Conservation (phyloP, 1,140 invertebrate genomes). For the Phthorimaea operculella region DNA sequence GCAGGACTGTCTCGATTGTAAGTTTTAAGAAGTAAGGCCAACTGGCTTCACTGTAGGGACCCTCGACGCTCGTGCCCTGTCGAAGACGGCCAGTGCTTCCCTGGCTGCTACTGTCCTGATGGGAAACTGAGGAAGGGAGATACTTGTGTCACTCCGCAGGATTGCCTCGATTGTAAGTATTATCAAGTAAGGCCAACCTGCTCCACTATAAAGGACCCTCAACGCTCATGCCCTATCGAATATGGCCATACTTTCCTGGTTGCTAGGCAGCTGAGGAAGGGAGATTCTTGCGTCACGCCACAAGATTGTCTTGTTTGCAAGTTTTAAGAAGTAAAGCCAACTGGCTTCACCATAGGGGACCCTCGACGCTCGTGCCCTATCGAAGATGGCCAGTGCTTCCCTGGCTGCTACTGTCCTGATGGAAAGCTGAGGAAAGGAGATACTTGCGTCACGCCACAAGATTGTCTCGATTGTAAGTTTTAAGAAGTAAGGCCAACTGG, state of each 20-base stretch:
- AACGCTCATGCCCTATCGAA: conserved; percentile 70
- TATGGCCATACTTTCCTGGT: conserved; percentile 79
- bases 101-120: too few species aligned
- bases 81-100: too few species aligned
- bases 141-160: too few species aligned
- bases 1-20: conserved; percentile 79
- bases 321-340: too few species aligned
- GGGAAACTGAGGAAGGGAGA: too few species aligned
- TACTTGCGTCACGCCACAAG: conserved; percentile 74
- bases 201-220: too few species aligned
- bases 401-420: conserved; percentile 86
- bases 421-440: conserved; percentile 78
- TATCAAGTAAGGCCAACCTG: too few species aligned
- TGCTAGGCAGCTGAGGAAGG: conserved; percentile 82
- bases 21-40: too few species aligned
- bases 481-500: too few species aligned
- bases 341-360: conserved; percentile 75
- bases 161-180: too few species aligned
- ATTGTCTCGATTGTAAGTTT: conserved; percentile 82
- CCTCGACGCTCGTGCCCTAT: conserved; percentile 69
- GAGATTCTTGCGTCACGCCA: conserved; percentile 76
- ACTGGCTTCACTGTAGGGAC: too few species aligned
- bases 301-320: conserved; percentile 80
- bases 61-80: too few species aligned
- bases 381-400: conserved; percentile 75